phyloP scores from a whole-genome alignment of 1,140 invertebrate genomes.

The Lutraria rhynchaena region DNA sequence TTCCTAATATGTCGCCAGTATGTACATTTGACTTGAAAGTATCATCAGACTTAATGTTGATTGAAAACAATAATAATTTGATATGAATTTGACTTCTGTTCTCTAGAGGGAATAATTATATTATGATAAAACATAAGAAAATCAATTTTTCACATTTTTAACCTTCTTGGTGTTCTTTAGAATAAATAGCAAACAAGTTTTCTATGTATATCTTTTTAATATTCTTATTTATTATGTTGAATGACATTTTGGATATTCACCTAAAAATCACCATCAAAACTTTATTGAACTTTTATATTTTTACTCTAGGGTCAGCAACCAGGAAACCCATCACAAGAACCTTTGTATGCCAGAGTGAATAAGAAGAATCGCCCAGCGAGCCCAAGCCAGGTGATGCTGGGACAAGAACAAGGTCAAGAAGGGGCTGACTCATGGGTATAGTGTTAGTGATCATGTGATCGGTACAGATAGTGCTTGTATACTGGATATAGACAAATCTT shows the following conservation, averaged over 20 bases:
- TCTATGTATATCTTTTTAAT: background rate
- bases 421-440: conserved; percentile 57
- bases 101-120: too few relatives aligned
- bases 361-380: conserved; percentile 31
- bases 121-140: too few relatives aligned
- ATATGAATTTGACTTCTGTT: too few relatives aligned
- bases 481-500: too few relatives aligned
- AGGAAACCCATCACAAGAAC: conserved; percentile 43
- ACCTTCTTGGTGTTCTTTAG: too few relatives aligned
- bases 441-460: background rate
- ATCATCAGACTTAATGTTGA: too few relatives aligned
- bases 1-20: conserved; percentile 47
- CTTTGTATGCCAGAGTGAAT: conserved; percentile 50
- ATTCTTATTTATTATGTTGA: background rate
- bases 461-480: background rate
- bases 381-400: conserved; percentile 36
- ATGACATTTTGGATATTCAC: background rate
- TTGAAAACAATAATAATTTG: too few relatives aligned
- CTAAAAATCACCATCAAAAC: background rate
- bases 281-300: background rate
- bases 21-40: background rate
- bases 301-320: conserved; percentile 29
- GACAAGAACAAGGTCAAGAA: conserved; percentile 26
- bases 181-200: background rate
- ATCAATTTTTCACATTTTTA: too few relatives aligned